Evolutionary conservation across 2,888 invertebrate species (phyloP).

Genomic region (Eristalis intricaria): DNA sequence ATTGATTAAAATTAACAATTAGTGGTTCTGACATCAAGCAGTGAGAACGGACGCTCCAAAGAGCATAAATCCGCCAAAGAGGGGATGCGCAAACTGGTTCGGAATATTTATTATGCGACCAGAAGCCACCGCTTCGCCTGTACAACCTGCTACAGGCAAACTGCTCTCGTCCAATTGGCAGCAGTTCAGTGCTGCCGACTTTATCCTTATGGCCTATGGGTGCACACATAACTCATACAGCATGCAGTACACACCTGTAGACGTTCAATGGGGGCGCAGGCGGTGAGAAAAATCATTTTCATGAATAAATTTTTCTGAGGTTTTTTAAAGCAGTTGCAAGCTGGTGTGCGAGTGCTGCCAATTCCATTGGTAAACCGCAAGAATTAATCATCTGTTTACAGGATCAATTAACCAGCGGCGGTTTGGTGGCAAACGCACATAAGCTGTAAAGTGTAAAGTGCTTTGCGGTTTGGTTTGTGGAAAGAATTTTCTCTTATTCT

Average conservation of each 20-base stretch:
- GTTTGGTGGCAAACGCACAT: neutral
- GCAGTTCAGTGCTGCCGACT: constrained; percentile 8
- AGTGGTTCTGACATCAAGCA: constrained; percentile 21
- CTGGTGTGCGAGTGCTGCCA: constrained; percentile 12
- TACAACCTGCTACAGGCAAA: neutral
- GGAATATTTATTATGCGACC: constrained; percentile 27
- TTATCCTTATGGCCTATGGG: constrained; percentile 3
- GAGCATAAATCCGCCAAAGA: neutral
- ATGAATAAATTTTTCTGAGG: neutral
- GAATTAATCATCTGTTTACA: constrained; percentile 26
- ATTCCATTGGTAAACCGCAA: constrained; percentile 28
- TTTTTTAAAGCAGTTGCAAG: neutral
- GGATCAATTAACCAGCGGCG: constrained; percentile 16
- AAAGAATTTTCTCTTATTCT: neutral
- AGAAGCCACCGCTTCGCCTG: constrained; percentile 14
- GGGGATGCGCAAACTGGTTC: constrained; percentile 42
- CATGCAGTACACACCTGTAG: neutral
- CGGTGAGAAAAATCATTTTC: neutral
- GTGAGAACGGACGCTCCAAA: constrained; percentile 1
- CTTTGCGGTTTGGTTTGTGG: neutral
- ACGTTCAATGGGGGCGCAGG: neutral
- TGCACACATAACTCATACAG: constrained; percentile 30
- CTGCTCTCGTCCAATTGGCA: neutral
- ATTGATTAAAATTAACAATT: constrained; percentile 52
- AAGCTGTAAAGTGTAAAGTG: neutral